phyloP scores from a whole-genome alignment of 2,113 vertebrate genomes.

The Amia ocellicauda region DNA sequence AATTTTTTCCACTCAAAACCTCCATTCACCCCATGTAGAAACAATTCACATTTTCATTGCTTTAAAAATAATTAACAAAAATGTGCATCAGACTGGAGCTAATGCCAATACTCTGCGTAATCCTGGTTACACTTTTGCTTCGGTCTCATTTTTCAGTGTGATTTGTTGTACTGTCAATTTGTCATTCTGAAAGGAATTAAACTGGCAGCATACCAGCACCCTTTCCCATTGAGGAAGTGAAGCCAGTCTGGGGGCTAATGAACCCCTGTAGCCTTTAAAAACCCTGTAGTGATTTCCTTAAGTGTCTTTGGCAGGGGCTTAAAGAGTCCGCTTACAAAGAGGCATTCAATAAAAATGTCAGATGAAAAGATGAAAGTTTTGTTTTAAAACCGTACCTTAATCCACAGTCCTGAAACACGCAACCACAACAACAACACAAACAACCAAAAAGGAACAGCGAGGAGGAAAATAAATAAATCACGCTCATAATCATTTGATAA shows the following conservation, averaged over 20 bases:
- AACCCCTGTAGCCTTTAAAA: conserved; percentile 59
- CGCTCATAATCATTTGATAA: conserved; percentile 21
- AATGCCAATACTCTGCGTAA: conserved; percentile 22
- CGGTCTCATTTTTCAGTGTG: conserved; percentile 42
- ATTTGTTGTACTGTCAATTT: conserved; percentile 32
- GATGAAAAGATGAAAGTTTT: conserved; percentile 55
- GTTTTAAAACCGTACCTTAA: conserved; percentile 22
- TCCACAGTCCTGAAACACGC: conserved; percentile 34
- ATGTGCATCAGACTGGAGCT: conserved; percentile 12
- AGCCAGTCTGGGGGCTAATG: conserved; percentile 59
- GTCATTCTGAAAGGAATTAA: conserved; percentile 21
- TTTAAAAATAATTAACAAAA: conserved; percentile 21
- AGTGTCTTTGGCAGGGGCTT: conserved; percentile 59
- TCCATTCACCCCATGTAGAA: neutral
- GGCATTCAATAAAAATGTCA: conserved; percentile 64
- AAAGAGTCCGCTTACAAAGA: conserved; percentile 49
- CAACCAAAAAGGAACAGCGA: conserved; percentile 16
- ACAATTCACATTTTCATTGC: conserved; percentile 17
- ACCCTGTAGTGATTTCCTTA: conserved; percentile 59
- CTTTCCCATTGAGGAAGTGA: conserved; percentile 44
- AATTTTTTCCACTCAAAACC: conserved; percentile 4
- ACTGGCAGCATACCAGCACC: conserved; percentile 7
- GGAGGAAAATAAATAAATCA: neutral
- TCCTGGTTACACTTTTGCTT: conserved; percentile 15
- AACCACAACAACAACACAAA: conserved; percentile 21